These are phyloP conservation scores for Leptinotarsa undecemlineata DNA, from an alignment of 1,140 invertebrate genomes.

Conservation along the genomic window DNA sequence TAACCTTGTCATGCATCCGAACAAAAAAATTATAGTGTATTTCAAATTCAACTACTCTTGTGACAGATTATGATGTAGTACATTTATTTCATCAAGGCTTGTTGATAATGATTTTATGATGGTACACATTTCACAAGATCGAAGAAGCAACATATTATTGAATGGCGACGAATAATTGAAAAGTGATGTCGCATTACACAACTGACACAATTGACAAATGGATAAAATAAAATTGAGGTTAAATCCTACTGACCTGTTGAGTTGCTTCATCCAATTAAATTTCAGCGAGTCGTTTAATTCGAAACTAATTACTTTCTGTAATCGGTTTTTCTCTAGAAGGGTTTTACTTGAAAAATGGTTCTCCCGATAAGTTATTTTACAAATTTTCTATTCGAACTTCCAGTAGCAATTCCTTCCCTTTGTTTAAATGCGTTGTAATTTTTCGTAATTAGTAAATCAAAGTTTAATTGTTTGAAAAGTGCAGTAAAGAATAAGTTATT, in stretches of 20 bases:
- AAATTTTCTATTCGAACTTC: too few relatives aligned
- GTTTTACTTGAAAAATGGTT: too few relatives aligned
- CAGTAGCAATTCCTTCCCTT: too few relatives aligned
- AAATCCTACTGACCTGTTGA: background rate
- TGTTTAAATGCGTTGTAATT: too few relatives aligned
- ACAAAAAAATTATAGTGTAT: background rate
- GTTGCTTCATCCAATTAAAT: background rate
- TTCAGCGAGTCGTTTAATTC: background rate
- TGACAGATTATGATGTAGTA: background rate
- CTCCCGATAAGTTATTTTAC: too few relatives aligned
- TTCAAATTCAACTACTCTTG: background rate
- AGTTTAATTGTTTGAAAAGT: too few relatives aligned
- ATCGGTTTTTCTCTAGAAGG: too few relatives aligned
- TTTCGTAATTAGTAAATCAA: too few relatives aligned
- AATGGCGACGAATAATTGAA: background rate
- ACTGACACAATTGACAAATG: conserved; percentile 3
- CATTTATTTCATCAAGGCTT: background rate
- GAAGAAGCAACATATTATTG: background rate
- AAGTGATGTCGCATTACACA: conserved; percentile 1
- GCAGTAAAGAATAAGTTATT: too few relatives aligned
- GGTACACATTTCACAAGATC: conserved; percentile 1
- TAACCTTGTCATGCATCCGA: background rate
- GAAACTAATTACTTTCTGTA: too few relatives aligned
- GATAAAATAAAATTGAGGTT: conserved; percentile 4
- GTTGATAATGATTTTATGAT: conserved; percentile 6